Conservation (phyloP, 2,797 vertebrate genomes). For the Parotocinclus haroldoi region DNA sequence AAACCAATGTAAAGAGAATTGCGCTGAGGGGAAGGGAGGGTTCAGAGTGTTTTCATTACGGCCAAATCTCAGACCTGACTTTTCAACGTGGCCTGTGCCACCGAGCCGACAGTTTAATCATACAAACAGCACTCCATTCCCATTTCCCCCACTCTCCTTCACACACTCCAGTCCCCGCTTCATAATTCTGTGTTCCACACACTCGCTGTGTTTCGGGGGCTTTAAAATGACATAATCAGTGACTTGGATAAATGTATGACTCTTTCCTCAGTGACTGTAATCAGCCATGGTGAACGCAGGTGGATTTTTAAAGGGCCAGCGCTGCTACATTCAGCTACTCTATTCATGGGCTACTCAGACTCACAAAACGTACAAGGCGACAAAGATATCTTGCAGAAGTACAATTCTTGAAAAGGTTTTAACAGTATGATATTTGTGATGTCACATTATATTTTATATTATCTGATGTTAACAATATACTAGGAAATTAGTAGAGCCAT, state of each 20-base stretch:
- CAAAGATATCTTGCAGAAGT: too few species aligned
- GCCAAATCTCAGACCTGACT: slow-evolving; percentile 70
- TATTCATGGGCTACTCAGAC: too few species aligned
- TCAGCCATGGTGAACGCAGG: slow-evolving; percentile 64
- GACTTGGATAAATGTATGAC: slow-evolving; percentile 76
- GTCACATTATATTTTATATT: too few species aligned
- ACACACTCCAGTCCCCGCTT: slow-evolving; percentile 67
- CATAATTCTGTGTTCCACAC: slow-evolving; percentile 74
- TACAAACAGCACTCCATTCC: slow-evolving; percentile 77
- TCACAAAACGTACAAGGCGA: too few species aligned
- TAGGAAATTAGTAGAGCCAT: too few species aligned
- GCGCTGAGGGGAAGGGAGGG: slow-evolving; percentile 35
- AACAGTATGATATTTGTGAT: too few species aligned
- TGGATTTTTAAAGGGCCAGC: slow-evolving; percentile 53
- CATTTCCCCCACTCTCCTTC: slow-evolving; percentile 70
- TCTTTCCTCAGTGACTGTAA: slow-evolving; percentile 68
- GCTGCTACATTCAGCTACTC: too few species aligned
- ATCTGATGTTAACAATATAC: too few species aligned
- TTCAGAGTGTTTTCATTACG: slow-evolving; percentile 74
- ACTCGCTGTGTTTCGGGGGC: slow-evolving; percentile 67
- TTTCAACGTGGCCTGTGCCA: slow-evolving; percentile 69
- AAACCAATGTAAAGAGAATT: slow-evolving; percentile 38
- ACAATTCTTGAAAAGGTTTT: too few species aligned
- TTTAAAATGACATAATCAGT: slow-evolving; percentile 80
- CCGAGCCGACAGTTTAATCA: slow-evolving; percentile 78